Base-by-base conservation (phyloP, 2,113 vertebrate species). In the Tor tambroides region DNA sequence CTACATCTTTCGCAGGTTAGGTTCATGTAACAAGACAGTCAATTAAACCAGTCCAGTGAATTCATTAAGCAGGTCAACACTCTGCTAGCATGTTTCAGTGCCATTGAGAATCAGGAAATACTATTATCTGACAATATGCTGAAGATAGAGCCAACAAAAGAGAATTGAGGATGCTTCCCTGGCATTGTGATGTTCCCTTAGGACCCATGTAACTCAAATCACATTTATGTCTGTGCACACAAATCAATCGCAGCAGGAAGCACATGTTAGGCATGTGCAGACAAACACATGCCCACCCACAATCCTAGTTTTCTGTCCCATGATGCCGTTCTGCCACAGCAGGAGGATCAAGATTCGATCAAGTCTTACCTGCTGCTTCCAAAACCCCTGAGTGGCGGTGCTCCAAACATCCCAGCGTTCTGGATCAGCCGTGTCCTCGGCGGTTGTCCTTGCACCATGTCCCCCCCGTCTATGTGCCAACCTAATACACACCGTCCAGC, bases 181-280 rank as follows among this genome's bases (percentile, higher is more conserved):
- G 51, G 77, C 77, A 59, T 35, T 56, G 19, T 59, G 30, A 32
- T 2, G 4, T 28, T 82, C 61, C 17, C 61, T 1, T 12, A 46
- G 61, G 61, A 67, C 26, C 5, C 17, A 4, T 83, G 63, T 65
- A 46, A 81, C 61, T 81, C 80, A 67, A 65, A 67, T 83, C 28
- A 35, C 19, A 83, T 83, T 32, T 30, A 14, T 69, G 61, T 82
- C 28, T 71, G 32, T 38, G 75, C 23, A 56, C 43, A 84, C 72
- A 84, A 41, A 87, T 83, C 86, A 78, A 4, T 75, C 80, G 7
- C 80, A 87, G 43, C 43, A 51, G 65, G 30, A 80, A 67, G 46
- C 84, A 71, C 56, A 86, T 56, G 51, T 71, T 65, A 30, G 21
- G 17, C 76, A 51, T 54, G 76, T 51, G 17, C 89, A 87, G 84